These are phyloP conservation scores for Dendrolimus houi DNA, from an alignment of 2,888 invertebrate species.

Conservation along the genomic window DNA sequence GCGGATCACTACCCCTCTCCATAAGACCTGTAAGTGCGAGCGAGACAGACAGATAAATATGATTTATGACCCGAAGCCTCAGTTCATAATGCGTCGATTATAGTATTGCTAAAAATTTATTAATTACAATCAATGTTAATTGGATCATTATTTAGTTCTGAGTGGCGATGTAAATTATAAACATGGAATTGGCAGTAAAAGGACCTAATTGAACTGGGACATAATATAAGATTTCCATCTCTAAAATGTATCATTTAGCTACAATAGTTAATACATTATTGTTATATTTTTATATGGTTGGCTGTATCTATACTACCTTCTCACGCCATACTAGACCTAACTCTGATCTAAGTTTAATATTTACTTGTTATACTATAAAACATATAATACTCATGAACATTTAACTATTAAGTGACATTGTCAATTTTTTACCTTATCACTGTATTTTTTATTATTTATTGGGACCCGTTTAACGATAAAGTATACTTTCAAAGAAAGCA, in stretches of 20 bases:
- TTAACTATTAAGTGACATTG: conserved; percentile 23
- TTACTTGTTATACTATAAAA: conserved; percentile 25
- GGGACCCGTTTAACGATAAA: too few relatives aligned
- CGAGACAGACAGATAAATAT: too few relatives aligned
- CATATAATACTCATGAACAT: conserved; percentile 19
- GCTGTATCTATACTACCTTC: conserved; percentile 19
- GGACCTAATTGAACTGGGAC: conserved; percentile 3
- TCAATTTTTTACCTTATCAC: conserved; percentile 8
- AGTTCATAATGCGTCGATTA: too few relatives aligned
- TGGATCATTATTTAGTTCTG: too few relatives aligned
- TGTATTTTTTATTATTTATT: too few relatives aligned
- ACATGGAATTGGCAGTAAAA: conserved; percentile 2
- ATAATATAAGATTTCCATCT: neutral
- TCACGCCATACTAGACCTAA: conserved; percentile 23
- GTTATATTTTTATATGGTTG: conserved; percentile 23
- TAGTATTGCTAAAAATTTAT: too few relatives aligned
- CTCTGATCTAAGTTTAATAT: conserved; percentile 27
- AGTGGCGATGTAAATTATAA: conserved; percentile 6
- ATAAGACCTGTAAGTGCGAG: too few relatives aligned
- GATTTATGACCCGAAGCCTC: too few relatives aligned
- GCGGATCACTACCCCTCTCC: too few relatives aligned
- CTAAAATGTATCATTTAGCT: too few relatives aligned
- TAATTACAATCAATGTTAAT: too few relatives aligned
- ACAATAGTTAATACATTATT: conserved; percentile 1
- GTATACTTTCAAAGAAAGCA: too few relatives aligned